Evolutionary conservation across 2,888 invertebrate species (phyloP).

Genomic region (Opisthograptis luteolata): DNA sequence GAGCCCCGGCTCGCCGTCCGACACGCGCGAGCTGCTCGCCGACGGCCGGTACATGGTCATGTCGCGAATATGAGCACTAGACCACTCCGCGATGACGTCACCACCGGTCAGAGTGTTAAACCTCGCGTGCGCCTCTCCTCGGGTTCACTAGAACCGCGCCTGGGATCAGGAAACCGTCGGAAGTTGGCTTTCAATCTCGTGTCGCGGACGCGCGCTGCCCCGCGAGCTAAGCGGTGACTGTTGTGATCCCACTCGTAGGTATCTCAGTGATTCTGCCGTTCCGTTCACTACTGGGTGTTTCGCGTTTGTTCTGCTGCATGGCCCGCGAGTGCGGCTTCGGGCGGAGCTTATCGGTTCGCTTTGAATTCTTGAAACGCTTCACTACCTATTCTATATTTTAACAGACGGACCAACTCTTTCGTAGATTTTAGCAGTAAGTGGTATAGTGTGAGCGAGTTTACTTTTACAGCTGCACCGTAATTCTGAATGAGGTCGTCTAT

Average conservation of each 20-base stretch:
- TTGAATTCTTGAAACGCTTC: slow-evolving; percentile 36
- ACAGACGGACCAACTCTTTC: slow-evolving; percentile 75
- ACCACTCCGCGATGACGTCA: slow-evolving; percentile 27
- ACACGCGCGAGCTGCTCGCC: slow-evolving; percentile 86
- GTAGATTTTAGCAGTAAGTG: slow-evolving; percentile 73
- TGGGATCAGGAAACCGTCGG: background rate
- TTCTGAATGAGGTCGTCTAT: slow-evolving; percentile 27
- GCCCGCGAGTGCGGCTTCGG: slow-evolving; percentile 54
- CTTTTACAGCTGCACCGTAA: slow-evolving; percentile 53
- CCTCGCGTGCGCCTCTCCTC: background rate
- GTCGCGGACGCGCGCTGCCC: background rate
- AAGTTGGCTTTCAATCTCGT: background rate
- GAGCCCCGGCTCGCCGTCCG: slow-evolving; percentile 88
- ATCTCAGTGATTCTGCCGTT: slow-evolving; percentile 8
- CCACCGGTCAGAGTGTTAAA: background rate
- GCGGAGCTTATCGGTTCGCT: slow-evolving; percentile 48
- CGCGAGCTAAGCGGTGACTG: slow-evolving; percentile 42
- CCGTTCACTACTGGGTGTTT: slow-evolving; percentile 9
- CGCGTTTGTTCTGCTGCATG: slow-evolving; percentile 45
- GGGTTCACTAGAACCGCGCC: background rate
- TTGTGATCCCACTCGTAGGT: slow-evolving; percentile 44
- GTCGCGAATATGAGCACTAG: slow-evolving; percentile 73
- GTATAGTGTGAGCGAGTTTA: slow-evolving; percentile 46
- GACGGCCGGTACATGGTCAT: slow-evolving; percentile 84
- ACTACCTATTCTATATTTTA: slow-evolving; percentile 58